Evolutionary conservation across 2,113 vertebrate species (phyloP), one percentile per base, ranked within the genome.

Genomic region (Eubucco bourcierii): DNA sequence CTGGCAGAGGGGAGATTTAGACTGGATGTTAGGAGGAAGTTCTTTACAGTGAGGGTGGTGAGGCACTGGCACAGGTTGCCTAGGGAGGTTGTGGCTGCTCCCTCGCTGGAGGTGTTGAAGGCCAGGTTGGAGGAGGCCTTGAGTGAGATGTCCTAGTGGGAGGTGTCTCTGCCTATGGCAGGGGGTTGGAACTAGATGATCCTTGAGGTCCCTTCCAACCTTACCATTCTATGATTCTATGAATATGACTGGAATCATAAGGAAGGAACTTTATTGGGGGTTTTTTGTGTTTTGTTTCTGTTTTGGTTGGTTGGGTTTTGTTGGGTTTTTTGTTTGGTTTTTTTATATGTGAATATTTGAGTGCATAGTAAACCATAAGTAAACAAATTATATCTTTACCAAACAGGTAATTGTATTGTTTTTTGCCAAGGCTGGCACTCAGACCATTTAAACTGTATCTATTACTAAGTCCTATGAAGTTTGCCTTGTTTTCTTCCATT

Each of bases 311-410:
- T 24, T 72, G 18, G 20, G 12, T 25, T 14, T n/a, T 56, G 16
- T 27, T 61, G 39, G 1, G 0, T 4, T 39, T 18, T n/a, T 59
- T 13, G 0, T 6, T 13, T n/a, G 29, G 2, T 37, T 33, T 25
- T 10, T 61, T 37, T 19, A 19, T 12, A 23, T 53, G 16, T 8
- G 23, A 80, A 24, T 90, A 27, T 85, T 91, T 83, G 17, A 12
- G 10, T 15, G 1, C 83, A 19, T 66, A 50, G 55, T 39, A 72
- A 50, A 65, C n/a, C 5, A 31, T 46, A 53, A 86, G 27, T 88
- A 75, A 74, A 58, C 20, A 16, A 44, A 10, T 64, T 68, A 7
- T 13, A 6, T 64, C 5, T 56, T 90, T 77, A 55, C 70, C 59
- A 41, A 80, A 67, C 20, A 76, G 23, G 14, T 24, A 63, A 23